A percentile compares a stretch with the other conserved stretches of the same genome.
These are phyloP conservation scores for Diorhabda sublineata DNA, from an alignment of 1,140 invertebrate species.

Conservation along the genomic window DNA sequence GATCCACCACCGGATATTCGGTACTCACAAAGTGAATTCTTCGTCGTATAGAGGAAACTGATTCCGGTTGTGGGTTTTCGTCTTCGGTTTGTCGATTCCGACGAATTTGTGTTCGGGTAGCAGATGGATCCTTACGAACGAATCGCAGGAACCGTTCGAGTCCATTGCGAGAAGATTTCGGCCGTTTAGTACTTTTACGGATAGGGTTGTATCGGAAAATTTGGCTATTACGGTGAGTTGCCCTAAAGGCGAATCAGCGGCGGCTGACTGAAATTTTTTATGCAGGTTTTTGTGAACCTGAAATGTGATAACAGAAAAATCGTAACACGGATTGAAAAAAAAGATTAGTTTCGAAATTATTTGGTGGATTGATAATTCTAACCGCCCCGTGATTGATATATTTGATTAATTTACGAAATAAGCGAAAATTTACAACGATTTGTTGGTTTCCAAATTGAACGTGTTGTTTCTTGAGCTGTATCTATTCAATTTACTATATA, in stretches of 20 bases:
- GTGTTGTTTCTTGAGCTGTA: no score
- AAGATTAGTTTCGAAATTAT: no score
- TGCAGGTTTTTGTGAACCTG: conserved; percentile 46
- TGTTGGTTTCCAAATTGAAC: no score
- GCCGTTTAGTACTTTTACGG: conserved; percentile 82
- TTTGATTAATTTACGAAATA: no score
- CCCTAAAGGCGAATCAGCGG: conserved; percentile 61
- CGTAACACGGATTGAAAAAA: no score
- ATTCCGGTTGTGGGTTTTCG: conserved; percentile 87
- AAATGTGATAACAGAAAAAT: not conserved
- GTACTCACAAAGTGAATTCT: conserved; percentile 83
- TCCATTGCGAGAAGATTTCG: conserved; percentile 84
- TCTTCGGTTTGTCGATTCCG: conserved; percentile 68
- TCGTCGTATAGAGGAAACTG: conserved; percentile 93
- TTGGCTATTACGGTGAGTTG: conserved; percentile 64
- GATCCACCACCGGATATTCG: not conserved
- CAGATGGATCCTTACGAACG: conserved; percentile 83
- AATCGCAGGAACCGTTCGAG: conserved; percentile 84
- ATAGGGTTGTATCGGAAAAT: conserved; percentile 60
- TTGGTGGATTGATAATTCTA: no score
- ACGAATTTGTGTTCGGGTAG: conserved; percentile 82
- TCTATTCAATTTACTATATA: no score
- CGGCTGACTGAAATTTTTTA: conserved; percentile 59
- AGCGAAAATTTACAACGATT: no score
- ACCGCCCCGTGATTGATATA: no score